Evolutionary conservation across 2,888 invertebrate species (phyloP), one percentile per base, ranked within the genome.

Genomic region (Brachypalpus laphriformis): DNA sequence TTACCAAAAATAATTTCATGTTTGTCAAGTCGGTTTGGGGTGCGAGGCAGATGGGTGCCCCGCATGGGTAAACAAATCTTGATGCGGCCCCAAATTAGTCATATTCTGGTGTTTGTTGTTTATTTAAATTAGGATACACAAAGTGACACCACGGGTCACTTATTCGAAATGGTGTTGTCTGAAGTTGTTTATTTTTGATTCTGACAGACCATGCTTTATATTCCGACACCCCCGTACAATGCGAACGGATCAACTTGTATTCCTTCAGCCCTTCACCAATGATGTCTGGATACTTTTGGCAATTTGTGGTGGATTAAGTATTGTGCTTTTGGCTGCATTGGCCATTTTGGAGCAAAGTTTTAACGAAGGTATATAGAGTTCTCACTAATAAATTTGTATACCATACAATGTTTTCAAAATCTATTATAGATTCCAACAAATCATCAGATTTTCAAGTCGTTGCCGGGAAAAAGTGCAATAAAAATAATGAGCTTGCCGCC

Each of bases 211-310:
- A 1, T 92, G 93, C 54, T 95, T 96, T 88, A 94, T 96, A 78
- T 94, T 95, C 88, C 94, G 95, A 0, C 95, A 95, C 89, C 95
- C 96, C 0, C 94, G 94, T 87, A 93, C 93, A 45, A 93, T 93
- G 0, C 93, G 93, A 47, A 93, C 93, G 20, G 93, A 94, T 87
- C 94, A 93, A 81, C 93, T 94, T 45, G 94, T 95, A 25, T 96
- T 95, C 89, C 92, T 94, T 0, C 93, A 94, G 31, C 95, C 96
- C 0, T 92, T 96, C 49, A 92, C 93, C 6, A 89, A 89, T 37
- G 89, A 90, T 1, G 94, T 95, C 1, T 96, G 94, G 94, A 91
- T 93, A 42, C 92, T 93, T 80, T 91, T 93, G 3, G 59, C 93
- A 4, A 89, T 90, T 0, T 89, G 93, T 57, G 91, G 90, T 34